Base-by-base conservation (phyloP, 2,888 invertebrate genomes). In the Limnephilus marmoratus region DNA sequence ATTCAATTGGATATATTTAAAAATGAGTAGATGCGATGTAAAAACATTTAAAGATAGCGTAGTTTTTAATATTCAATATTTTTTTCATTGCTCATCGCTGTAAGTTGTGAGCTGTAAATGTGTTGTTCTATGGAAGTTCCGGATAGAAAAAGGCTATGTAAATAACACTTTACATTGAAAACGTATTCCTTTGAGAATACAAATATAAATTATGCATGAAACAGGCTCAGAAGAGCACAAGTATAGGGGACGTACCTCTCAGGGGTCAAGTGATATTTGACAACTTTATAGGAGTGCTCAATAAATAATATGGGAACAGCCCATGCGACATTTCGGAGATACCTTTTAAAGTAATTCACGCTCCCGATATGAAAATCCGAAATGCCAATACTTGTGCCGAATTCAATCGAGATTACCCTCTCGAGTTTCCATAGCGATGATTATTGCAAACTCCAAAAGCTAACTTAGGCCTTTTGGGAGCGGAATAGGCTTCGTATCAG, bases 351-450 rank as follows among this genome's bases (percentile, higher is more conserved):
- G 68, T 68, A n/a, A 68, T 68, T 68, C 68, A 68, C 7, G 68
- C 24, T 68, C 68, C 68, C 68, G 9, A 68, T 68, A 68, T 68
- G 68, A 24, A 68, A 68, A 68, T 24, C 68, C 9, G 7, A 24
- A 68, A 68, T 68, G 24, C 68, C 68, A n/a, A 68, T 68, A 68
- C 68, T 68, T 68, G 68, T 68, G 68, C 68, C 68, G n/a, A n/a
- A 68, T 68, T n/a, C 68, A n/a, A 68, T 68, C 68, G 68, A 68
- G 68, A 68, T 68, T n/a, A 68, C 68, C 68, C 68, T 68, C 68
- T 68, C 9, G 68, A 2, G 68, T 68, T 68, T 68, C 68, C 24
- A n/a, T 68, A 24, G 68, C 68, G 68, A 68, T 68, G 68, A n/a
- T 68, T 68, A 68, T n/a, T 68, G 68, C 68, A 68, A 68, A 68